Base-by-base conservation (phyloP, 1,140 invertebrate species). In the Telenomus remus region DNA sequence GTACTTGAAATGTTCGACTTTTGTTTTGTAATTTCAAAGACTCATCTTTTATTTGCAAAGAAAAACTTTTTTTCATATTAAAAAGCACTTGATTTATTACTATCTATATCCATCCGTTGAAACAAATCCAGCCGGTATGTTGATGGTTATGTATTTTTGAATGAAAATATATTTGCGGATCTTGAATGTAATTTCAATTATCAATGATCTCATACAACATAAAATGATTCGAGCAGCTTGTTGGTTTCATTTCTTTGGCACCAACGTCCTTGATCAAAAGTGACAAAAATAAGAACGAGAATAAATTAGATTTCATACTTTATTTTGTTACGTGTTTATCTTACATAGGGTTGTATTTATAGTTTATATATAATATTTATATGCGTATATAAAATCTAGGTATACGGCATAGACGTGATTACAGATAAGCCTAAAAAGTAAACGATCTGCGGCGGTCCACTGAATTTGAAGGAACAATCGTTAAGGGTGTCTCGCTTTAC, bases 321-420 rank as follows among this genome's bases (percentile, higher is more conserved):
- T 50, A 73, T 27, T 75, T 69, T 51, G 39, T 74, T 68, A 74
- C 12, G 47, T 49, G 49, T 54, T 64, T 69, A 75, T 75, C 57
- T 75, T 75, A 75, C 72, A 75, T 61, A 64, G 19, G 13, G 64
- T 76, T 56, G 48, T 66, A 63, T 66, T 68, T 76, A 56, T 69
- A 27, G 65, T 27, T 65, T 47, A 46, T 72, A 48, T 63, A 46
- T 74, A 42, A 46, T 3, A 56, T 63, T 47, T 55, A 54, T 64
- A 66, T 60, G 60, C 43, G 34, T 61, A 71, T 72, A 71, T 56
- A 77, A 72, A 71, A 72, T 35, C 66, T 66, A 70, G 19, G 56
- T 70, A 66, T 66, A 12, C 56, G 61, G 44, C 46, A 59, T 71
- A 68, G 53, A 72, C 53, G 57, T 66, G 65, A 65, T 70, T 72